A percentile compares a stretch with the other conserved stretches of the same genome.
Evolutionary conservation across 2,113 vertebrate species (phyloP).

Genomic region (Lamprologus sp.): DNA sequence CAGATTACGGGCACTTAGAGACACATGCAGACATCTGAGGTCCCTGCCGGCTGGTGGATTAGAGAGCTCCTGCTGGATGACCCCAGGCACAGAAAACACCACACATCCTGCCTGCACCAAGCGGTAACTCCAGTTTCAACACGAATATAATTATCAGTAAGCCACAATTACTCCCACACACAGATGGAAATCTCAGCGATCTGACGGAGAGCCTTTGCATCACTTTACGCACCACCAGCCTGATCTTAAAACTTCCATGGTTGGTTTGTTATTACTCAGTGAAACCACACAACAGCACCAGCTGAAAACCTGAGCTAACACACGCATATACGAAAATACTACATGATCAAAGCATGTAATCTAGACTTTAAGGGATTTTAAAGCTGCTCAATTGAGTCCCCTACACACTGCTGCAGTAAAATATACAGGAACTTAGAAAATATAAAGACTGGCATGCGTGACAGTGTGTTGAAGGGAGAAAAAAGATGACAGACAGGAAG

Average conservation of each 20-base stretch:
- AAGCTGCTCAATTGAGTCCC: background rate
- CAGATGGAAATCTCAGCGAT: background rate
- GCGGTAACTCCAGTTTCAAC: conserved; percentile 6
- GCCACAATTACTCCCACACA: conserved; percentile 1
- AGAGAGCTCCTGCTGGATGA: conserved; percentile 34
- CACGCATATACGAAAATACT: background rate
- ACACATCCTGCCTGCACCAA: conserved; percentile 12
- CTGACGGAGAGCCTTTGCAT: background rate
- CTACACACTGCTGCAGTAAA: background rate
- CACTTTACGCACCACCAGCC: background rate
- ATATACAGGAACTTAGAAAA: background rate
- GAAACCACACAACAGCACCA: background rate
- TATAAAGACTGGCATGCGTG: background rate
- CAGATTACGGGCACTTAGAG: conserved; percentile 37
- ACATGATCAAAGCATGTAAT: background rate
- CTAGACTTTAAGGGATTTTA: background rate
- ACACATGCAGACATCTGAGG: conserved; percentile 19
- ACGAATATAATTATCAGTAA: conserved; percentile 30
- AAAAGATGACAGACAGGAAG: background rate
- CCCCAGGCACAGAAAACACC: conserved; percentile 20
- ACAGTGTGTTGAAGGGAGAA: background rate
- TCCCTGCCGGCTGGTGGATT: conserved; percentile 25
- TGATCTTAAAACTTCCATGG: background rate
- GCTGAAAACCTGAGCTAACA: background rate
- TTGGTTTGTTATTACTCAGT: background rate